A percentile compares a stretch with the other conserved stretches of the same genome.
These are phyloP conservation scores for Myotis daubentonii DNA, from an alignment of 2,797 vertebrate species.

Conservation along the genomic window DNA sequence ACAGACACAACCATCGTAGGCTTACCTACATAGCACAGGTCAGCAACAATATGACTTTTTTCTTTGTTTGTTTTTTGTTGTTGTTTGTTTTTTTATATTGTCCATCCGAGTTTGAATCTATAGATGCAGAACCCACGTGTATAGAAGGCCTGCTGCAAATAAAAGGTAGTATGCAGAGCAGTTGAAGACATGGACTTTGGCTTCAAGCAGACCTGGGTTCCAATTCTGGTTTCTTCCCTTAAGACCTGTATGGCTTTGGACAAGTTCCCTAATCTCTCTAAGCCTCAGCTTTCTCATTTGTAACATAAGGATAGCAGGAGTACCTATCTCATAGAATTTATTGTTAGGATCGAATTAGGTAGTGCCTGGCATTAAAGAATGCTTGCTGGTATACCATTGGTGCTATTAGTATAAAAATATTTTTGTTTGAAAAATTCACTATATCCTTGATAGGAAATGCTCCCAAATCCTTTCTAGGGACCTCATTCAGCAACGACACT, in stretches of 20 bases:
- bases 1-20: not conserved
- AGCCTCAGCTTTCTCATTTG: not conserved
- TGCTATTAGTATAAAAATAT: slow-evolving; percentile 33
- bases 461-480: not conserved
- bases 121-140: not conserved
- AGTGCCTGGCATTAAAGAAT: slow-evolving; percentile 9
- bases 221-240: slow-evolving; percentile 22
- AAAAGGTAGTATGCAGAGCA: not conserved
- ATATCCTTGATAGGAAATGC: not conserved
- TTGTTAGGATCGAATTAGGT: not conserved
- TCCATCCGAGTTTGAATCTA: not conserved
- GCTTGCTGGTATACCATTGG: not conserved
- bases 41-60: not conserved
- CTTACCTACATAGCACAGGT: not conserved
- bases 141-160: not conserved
- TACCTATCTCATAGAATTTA: not conserved
- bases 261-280: not conserved
- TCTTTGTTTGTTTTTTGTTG: not conserved
- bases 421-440: slow-evolving; percentile 4
- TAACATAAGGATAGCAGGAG: not conserved
- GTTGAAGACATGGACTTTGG: not conserved
- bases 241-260: not conserved
- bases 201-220: not conserved
- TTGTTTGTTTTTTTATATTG: not conserved
- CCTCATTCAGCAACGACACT: not conserved